phyloP scores from a whole-genome alignment of 1,140 invertebrate species.

The Laupala kohalensis region DNA sequence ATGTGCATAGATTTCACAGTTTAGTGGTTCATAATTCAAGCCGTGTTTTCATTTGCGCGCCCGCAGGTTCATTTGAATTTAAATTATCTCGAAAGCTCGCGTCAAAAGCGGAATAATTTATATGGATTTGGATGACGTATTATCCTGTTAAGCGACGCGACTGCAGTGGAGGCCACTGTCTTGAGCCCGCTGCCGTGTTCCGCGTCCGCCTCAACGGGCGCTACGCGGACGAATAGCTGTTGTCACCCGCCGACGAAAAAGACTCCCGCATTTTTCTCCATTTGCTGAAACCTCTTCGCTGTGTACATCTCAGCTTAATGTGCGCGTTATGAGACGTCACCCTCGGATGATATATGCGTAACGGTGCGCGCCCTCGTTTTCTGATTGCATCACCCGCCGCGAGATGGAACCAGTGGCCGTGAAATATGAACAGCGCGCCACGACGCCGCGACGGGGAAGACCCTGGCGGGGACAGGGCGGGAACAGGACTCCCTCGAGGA shows the following conservation, averaged over 20 bases:
- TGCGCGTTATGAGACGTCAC: neutral
- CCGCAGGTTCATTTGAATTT: neutral
- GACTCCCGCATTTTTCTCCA: neutral
- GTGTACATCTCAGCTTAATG: neutral
- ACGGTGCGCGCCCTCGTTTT: neutral
- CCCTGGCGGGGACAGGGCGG: neutral
- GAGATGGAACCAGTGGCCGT: conserved; percentile 2
- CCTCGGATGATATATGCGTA: neutral
- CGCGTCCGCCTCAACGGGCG: no score
- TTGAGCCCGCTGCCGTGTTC: neutral
- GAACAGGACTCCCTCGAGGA: neutral
- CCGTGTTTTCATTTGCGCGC: no score
- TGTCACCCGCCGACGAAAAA: neutral
- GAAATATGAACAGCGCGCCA: conserved; percentile 7
- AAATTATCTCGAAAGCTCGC: neutral
- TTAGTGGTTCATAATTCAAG: no score
- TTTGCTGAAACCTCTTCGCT: neutral
- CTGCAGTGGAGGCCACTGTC: no score
- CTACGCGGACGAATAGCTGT: neutral
- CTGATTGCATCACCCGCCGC: neutral
- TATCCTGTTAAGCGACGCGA: neutral
- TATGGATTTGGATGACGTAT: neutral
- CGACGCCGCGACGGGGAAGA: no score
- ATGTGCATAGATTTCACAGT: no score
- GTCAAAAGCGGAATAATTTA: neutral